Base-by-base conservation (phyloP, 2,797 vertebrate species). In the Cirrhinus mrigala region DNA sequence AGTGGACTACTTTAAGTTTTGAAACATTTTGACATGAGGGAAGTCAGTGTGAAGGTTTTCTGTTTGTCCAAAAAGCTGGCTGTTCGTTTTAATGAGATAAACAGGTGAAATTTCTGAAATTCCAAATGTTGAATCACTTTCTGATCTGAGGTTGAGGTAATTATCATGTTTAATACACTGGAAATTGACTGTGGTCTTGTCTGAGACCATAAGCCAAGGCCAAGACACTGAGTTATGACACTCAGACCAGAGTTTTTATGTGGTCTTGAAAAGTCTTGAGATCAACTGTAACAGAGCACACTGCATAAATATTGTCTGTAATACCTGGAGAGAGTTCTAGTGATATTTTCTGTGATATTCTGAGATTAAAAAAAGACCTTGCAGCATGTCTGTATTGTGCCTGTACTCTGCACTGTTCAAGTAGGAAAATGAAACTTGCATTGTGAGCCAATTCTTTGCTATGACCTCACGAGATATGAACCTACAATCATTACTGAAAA, bases 401-500 rank as follows among this genome's bases (percentile, higher is more conserved):
- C 8, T 12, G 50, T 27, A 79, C 4, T 48, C 52, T 60, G 15
- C 50, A 75, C 7, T 29, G 11, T 58, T 69, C 33, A 64, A 48
- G 14, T 18, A 33, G 66, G 4, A 85, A 79, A 79, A 85, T 62
- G 7, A 71, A 84, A 24, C 20, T 37, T 18, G 76, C n/a, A 50
- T 50, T 6, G 14, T 29, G 15, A 33, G 27, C 76, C 76, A 70
- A 71, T 22, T 60, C 40, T 78, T 27, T 9, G 11, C 52, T n/a
- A 50, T 85, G 76, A 85, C 44, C 37, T 85, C 76, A 85, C 50
- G 66, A 48, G 27, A 85, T 24, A 60, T 71, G 44, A 73, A 73
- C 54, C 27, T 37, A 4, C 7, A 50, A 73, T 24, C n/a, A 71
- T 85, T 40, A 37, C 10, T 60, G 11, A 69, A 85, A 79, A 73